These are phyloP conservation scores for Synanthedon myopaeformis DNA, from an alignment of 2,888 invertebrate species.

Conservation along the genomic window DNA sequence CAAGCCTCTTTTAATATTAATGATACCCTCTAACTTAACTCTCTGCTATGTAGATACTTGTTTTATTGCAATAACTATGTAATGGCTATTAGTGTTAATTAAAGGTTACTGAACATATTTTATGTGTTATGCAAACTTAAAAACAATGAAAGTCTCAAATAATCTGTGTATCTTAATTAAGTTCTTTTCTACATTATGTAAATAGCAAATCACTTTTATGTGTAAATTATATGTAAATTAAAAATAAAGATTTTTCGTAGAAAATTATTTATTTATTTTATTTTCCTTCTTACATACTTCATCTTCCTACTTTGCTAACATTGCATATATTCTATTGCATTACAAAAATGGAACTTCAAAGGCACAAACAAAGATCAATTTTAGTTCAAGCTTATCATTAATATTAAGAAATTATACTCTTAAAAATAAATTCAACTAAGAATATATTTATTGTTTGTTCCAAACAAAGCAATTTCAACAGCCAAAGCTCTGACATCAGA, in stretches of 20 bases:
- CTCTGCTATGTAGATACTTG: too few species aligned
- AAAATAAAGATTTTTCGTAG: constrained; percentile 64
- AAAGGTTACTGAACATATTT: neutral
- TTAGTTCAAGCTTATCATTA: too few species aligned
- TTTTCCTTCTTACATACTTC: constrained; percentile 5
- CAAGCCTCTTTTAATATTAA: too few species aligned
- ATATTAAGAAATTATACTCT: neutral
- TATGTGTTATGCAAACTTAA: constrained; percentile 7
- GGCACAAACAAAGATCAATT: too few species aligned
- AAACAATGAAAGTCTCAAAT: constrained; percentile 27
- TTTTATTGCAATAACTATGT: too few species aligned
- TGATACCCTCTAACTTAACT: too few species aligned
- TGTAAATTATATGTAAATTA: constrained; percentile 61
- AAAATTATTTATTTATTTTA: constrained; percentile 34
- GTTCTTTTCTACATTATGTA: constrained; percentile 41
- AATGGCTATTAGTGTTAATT: too few species aligned
- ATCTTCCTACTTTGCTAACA: too few species aligned
- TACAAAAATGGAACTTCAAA: too few species aligned
- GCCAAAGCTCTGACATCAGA: constrained; percentile 81
- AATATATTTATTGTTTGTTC: constrained; percentile 72
- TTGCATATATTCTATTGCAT: too few species aligned
- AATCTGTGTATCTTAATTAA: constrained; percentile 23
- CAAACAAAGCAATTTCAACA: constrained; percentile 75
- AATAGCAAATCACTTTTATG: constrained; percentile 37
- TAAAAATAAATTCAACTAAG: constrained; percentile 60